Conservation (phyloP, 2,113 vertebrate genomes). For the Leiothrix lutea region DNA sequence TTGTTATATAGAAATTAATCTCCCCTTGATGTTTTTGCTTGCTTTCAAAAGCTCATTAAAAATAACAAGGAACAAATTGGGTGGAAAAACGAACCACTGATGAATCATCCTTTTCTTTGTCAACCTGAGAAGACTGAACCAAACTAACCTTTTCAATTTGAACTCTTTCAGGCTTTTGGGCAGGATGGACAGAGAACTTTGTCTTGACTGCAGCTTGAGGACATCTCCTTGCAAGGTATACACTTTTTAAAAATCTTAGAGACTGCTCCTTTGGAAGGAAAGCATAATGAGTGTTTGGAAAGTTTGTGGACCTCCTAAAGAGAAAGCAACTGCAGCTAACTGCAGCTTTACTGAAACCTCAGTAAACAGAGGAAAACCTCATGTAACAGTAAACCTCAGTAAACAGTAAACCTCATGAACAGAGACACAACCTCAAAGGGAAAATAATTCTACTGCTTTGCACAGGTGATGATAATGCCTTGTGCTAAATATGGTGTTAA, state of each 20-base stretch:
- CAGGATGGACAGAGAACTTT: not conserved
- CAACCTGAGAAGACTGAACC: not conserved
- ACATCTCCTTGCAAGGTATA: not conserved
- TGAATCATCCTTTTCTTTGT: not conserved
- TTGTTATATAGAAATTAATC: not conserved
- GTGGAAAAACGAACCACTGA: not conserved
- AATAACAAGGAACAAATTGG: not conserved
- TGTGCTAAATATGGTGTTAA: not conserved
- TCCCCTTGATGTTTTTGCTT: not conserved
- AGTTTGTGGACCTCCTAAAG: not conserved
- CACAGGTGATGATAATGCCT: not conserved
- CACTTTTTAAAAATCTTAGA: not conserved
- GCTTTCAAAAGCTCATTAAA: conserved; percentile 21
- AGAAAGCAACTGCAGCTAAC: not conserved
- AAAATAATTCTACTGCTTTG: not conserved
- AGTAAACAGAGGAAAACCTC: too few species aligned
- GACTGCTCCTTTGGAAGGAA: not conserved
- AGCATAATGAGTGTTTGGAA: not conserved
- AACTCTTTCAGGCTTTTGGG: not conserved
- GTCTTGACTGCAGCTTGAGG: not conserved
- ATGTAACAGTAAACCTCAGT: too few species aligned
- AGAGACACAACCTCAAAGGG: not conserved
- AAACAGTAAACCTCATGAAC: too few species aligned
- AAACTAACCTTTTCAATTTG: not conserved
- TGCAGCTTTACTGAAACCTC: not conserved